Evolutionary conservation across 2,797 vertebrate genomes (phyloP).

Genomic region (Mormyrus hasselquistii): DNA sequence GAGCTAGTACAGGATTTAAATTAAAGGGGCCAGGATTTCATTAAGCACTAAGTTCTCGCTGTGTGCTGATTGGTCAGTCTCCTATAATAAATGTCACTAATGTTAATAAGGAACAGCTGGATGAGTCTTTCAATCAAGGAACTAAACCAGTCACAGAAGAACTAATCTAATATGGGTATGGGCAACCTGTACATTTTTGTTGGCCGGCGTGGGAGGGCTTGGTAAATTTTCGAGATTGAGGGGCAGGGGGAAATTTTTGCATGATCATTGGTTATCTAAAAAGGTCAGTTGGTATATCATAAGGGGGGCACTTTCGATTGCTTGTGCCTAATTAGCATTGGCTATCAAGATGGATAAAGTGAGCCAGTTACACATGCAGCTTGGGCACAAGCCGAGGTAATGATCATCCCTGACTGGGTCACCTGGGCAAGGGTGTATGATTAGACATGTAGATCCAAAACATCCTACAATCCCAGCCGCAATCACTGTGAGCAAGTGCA

Average conservation of each 20-base stretch:
- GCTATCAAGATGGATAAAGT: neutral
- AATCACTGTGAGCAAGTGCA: neutral
- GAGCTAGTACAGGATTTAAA: neutral
- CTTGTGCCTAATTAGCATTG: neutral
- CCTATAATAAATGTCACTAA: neutral
- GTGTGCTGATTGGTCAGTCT: neutral
- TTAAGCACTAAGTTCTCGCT: neutral
- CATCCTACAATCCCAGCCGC: neutral
- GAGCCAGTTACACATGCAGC: neutral
- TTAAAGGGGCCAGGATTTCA: neutral
- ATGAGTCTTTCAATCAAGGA: neutral
- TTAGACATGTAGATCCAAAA: neutral
- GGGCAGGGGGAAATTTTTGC: neutral
- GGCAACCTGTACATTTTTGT: neutral
- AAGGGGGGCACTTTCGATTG: neutral
- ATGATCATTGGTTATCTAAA: neutral
- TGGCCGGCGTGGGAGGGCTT: neutral
- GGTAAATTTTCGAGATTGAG: neutral
- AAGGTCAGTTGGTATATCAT: neutral
- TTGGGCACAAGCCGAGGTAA: neutral
- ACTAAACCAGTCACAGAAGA: neutral
- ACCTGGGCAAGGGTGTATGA: neutral
- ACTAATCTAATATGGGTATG: neutral
- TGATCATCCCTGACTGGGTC: neutral
- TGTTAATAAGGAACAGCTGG: neutral